A percentile compares a stretch with the other conserved stretches of the same genome.
Evolutionary conservation across 2,888 invertebrate genomes (phyloP).

Genomic region (Zhengitettix transpicula): DNA sequence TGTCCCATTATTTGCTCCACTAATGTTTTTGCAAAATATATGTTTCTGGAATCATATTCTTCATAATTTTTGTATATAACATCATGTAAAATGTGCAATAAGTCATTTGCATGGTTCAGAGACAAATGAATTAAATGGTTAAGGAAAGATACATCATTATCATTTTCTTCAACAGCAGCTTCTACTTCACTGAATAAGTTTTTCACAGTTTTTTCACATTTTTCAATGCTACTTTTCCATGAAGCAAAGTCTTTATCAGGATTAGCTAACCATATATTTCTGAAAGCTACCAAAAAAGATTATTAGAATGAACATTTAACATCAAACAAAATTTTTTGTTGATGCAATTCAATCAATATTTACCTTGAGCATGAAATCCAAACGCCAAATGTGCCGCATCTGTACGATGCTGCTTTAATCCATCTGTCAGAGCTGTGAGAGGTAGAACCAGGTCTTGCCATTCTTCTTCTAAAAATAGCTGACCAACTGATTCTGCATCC

Average conservation of each 20-base stretch:
- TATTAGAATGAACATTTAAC: no score
- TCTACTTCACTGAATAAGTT: conserved; percentile 5
- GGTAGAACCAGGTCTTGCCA: conserved; percentile 8
- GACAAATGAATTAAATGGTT: conserved; percentile 5
- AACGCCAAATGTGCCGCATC: conserved; percentile 8
- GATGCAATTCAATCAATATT: background rate
- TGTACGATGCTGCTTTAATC: conserved; percentile 5
- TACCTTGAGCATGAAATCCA: conserved; percentile 7
- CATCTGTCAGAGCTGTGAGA: conserved; percentile 2
- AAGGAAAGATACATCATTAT: background rate
- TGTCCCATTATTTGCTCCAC: conserved; percentile 5
- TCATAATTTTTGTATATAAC: no score
- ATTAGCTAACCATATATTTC: background rate
- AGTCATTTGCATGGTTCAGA: conserved; percentile 6
- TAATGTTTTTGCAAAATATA: background rate
- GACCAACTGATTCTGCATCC: conserved; percentile 6
- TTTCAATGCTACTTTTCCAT: background rate
- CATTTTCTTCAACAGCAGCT: conserved; percentile 1
- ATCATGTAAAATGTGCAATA: conserved; percentile 1
- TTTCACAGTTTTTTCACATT: conserved; percentile 4
- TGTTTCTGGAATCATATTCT: no score
- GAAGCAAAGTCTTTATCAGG: background rate
- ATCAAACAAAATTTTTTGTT: no score
- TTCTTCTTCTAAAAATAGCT: conserved; percentile 5
- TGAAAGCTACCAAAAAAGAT: conserved; percentile 6